Evolutionary conservation across 2,888 invertebrate genomes (phyloP).

Genomic region (Tipula confusa): DNA sequence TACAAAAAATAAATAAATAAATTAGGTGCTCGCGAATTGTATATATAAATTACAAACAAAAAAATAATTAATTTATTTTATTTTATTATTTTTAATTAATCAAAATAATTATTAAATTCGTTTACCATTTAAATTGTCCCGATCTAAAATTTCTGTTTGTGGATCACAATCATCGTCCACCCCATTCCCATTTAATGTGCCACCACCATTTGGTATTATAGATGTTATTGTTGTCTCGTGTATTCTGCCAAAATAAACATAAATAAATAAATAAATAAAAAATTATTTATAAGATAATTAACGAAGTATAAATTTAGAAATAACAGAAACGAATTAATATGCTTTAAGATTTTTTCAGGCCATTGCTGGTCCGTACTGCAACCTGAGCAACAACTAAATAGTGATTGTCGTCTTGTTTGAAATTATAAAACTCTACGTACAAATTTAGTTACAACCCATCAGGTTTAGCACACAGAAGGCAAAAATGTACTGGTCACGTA

Average conservation of each 20-base stretch:
- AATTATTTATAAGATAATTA: not conserved
- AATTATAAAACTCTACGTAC: too few species aligned
- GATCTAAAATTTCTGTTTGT: not conserved
- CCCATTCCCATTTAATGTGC: slow-evolving; percentile 27
- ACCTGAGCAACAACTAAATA: too few species aligned
- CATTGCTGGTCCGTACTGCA: too few species aligned
- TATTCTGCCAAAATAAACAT: slow-evolving; percentile 38
- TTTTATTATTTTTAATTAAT: not conserved
- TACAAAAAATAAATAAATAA: not conserved
- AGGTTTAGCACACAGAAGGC: too few species aligned
- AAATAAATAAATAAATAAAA: slow-evolving; percentile 34
- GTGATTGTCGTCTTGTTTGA: too few species aligned
- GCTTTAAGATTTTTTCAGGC: too few species aligned
- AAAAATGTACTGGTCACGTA: too few species aligned
- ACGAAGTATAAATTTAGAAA: too few species aligned
- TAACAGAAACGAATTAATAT: too few species aligned
- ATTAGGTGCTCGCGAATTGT: not conserved
- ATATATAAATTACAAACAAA: not conserved
- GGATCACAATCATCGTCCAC: not conserved
- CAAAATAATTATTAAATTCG: slow-evolving; percentile 14
- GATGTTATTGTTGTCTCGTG: slow-evolving; percentile 45
- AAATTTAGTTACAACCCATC: too few species aligned
- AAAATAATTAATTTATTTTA: not conserved
- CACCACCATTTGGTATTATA: slow-evolving; percentile 42
- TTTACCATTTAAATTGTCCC: not conserved